Conservation (phyloP, 1,140 invertebrate genomes). For the Mamestra configurata region DNA sequence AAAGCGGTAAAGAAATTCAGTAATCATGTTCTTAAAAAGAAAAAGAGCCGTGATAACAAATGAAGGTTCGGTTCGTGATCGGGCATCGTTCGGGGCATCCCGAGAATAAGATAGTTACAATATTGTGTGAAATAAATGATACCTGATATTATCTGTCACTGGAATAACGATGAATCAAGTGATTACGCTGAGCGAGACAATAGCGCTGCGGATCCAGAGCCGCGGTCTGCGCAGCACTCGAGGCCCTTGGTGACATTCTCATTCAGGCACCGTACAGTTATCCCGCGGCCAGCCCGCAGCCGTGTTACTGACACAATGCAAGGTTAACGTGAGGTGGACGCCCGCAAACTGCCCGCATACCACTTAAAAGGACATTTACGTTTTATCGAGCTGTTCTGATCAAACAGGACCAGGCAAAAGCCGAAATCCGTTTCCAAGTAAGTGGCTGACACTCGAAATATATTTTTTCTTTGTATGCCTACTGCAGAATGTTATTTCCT, state of each 20-base stretch:
- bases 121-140: too few relatives aligned
- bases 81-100: too few relatives aligned
- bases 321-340: slow-evolving; percentile 82
- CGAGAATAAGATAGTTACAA: too few relatives aligned
- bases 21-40: too few relatives aligned
- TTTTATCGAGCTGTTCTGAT: slow-evolving; percentile 71
- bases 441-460: background rate
- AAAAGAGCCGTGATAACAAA: too few relatives aligned
- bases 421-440: slow-evolving; percentile 67
- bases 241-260: slow-evolving; percentile 74
- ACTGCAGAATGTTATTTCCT: slow-evolving; percentile 59
- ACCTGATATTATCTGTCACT: slow-evolving; percentile 15
- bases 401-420: slow-evolving; percentile 64
- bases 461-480: slow-evolving; percentile 33
- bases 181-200: slow-evolving; percentile 36
- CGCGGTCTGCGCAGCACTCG: slow-evolving; percentile 13
- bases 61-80: too few relatives aligned
- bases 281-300: slow-evolving; percentile 66
- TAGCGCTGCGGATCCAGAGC: slow-evolving; percentile 36
- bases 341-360: slow-evolving; percentile 70
- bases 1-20: too few relatives aligned
- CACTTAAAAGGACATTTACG: slow-evolving; percentile 80
- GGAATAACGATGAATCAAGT: slow-evolving; percentile 9
- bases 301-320: slow-evolving; percentile 86
- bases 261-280: slow-evolving; percentile 84